Base-by-base conservation (phyloP, 1,140 invertebrate species). In the Gryon sp. region DNA sequence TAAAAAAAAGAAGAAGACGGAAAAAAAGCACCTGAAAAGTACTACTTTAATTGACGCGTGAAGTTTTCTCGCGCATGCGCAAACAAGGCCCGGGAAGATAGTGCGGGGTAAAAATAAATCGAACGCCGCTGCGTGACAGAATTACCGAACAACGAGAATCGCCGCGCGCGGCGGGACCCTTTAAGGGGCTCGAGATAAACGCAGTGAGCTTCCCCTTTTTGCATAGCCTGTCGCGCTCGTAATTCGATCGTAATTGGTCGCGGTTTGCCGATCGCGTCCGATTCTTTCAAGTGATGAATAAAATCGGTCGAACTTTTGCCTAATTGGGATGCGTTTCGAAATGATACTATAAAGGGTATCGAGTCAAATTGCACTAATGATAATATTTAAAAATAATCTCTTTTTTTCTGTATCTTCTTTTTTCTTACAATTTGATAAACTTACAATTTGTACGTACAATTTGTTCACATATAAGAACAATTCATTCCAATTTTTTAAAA, bases 191-290 rank as follows among this genome's bases (percentile, higher is more conserved):
- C 34, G 15, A 59, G 38, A 65, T 66, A 45, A 57, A 53, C 53
- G 55, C 53, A 62, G 14, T 18, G 41, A 36, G 45, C 30, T 76
- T 1, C 45, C 14, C 48, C 60, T 59, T 53, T 60, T 70, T 76
- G 45, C 66, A 70, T 70, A 60, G 36, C 53, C 28, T 11, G 48
- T 14, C 22, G 63, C 22, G 52, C 62, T 55, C 57, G 63, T 74
- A 69, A 78, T 78, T 74, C 69, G 69, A 78, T 74, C 69, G 76
- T 74, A 78, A 74, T 78, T 78, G 76, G 62, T 53, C 63, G 62
- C 41, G 24, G 38, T 46, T 24, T 65, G 20, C 28, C 59, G 57
- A 78, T 78, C 43, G 60, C 48, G 20, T 43, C 30, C 28, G 40
- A 59, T 62, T 63, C 38, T 40, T 57, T 12, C 22, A 18, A 5